Evolutionary conservation across 2,888 invertebrate species (phyloP).

Genomic region (Diogma glabrata): DNA sequence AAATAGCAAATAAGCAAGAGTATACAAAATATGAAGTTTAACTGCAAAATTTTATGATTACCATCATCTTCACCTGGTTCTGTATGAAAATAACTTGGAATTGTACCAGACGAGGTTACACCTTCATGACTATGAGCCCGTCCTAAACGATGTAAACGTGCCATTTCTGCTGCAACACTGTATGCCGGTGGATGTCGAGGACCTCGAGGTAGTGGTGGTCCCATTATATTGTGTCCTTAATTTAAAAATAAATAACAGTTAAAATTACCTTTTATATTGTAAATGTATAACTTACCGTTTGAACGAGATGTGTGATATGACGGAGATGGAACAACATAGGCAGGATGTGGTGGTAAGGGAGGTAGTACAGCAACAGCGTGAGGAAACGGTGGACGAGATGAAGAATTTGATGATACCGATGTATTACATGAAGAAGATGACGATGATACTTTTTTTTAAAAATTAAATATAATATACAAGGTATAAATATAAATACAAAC

Average conservation of each 20-base stretch:
- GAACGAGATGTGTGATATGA: slow-evolving; percentile 12
- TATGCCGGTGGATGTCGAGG: slow-evolving; percentile 62
- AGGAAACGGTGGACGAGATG: slow-evolving; percentile 11
- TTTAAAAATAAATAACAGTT: neutral
- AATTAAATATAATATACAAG: too few relatives aligned
- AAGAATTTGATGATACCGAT: slow-evolving; percentile 1
- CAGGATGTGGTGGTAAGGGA: slow-evolving; percentile 34
- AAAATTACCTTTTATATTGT: neutral
- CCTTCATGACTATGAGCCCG: slow-evolving; percentile 81
- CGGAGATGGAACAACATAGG: slow-evolving; percentile 7
- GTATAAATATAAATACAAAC: too few relatives aligned
- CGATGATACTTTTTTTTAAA: too few relatives aligned
- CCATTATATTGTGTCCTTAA: slow-evolving; percentile 16
- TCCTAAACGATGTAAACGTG: slow-evolving; percentile 67
- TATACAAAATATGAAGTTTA: neutral
- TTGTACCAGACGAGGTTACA: slow-evolving; percentile 45
- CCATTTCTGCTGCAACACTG: slow-evolving; percentile 77
- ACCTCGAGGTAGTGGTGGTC: slow-evolving; percentile 19
- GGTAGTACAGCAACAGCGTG: slow-evolving; percentile 49
- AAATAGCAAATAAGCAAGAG: slow-evolving; percentile 3
- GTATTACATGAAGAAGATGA: slow-evolving; percentile 6
- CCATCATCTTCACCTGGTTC: slow-evolving; percentile 20
- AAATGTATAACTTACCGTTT: slow-evolving; percentile 12
- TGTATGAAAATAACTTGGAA: slow-evolving; percentile 16
- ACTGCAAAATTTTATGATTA: slow-evolving; percentile 8